Evolutionary conservation across 2,797 vertebrate genomes (phyloP).

Genomic region (Borostomias antarcticus): DNA sequence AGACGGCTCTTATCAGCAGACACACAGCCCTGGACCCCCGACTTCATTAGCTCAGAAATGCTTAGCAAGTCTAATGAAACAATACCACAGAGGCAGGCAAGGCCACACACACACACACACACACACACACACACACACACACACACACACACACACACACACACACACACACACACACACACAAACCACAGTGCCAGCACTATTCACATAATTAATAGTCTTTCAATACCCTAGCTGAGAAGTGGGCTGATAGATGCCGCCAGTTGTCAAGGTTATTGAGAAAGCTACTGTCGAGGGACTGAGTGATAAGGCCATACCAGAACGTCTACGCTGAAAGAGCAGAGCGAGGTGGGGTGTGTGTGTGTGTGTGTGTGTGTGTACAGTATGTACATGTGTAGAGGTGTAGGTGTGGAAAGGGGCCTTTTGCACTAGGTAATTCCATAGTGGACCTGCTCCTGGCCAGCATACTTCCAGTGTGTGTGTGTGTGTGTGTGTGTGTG

Average conservation of each 20-base stretch:
- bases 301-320: no score
- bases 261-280: constrained; percentile 22
- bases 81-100: constrained; percentile 22
- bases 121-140: constrained; percentile 3
- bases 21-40: constrained; percentile 31
- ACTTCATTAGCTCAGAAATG: constrained; percentile 73
- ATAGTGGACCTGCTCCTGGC: no score
- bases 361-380: no score
- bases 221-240: constrained; percentile 32
- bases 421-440: no score
- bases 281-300: constrained; percentile 1
- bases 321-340: constrained; percentile 6
- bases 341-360: no score
- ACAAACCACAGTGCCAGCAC: constrained; percentile 56
- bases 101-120: constrained; percentile 18
- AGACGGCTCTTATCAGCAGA: constrained; percentile 29
- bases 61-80: constrained; percentile 60
- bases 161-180: constrained; percentile 26
- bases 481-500: constrained; percentile 12
- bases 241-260: constrained; percentile 41
- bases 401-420: no score
- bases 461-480: no score
- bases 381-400: constrained; percentile 6
- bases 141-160: constrained; percentile 22
- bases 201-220: constrained; percentile 53